A percentile compares a stretch with the other conserved stretches of the same genome.
These are phyloP conservation scores for Melinopterus prodromus DNA, from an alignment of 2,888 invertebrate species.

Conservation along the genomic window DNA sequence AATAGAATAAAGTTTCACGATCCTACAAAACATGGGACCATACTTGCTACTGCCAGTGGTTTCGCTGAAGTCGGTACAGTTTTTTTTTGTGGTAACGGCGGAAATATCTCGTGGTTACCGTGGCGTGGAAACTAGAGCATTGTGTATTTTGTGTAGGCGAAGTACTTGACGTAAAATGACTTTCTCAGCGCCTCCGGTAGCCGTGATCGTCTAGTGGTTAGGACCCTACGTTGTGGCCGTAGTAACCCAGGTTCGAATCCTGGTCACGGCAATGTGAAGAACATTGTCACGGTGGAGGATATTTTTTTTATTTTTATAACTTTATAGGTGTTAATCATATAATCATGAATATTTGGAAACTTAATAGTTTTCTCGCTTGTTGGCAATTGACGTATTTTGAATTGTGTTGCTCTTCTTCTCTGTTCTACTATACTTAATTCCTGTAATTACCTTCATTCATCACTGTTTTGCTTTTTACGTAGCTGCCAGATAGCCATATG, in stretches of 20 bases:
- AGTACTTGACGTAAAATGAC: neutral
- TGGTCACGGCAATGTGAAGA: constrained; percentile 69
- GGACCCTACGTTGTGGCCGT: constrained; percentile 81
- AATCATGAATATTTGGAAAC: no score
- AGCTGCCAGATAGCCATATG: no score
- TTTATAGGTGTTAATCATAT: neutral
- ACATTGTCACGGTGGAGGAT: constrained; percentile 29
- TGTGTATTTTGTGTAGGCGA: neutral
- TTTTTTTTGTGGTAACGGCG: neutral
- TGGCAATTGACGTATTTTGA: no score
- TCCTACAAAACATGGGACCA: no score
- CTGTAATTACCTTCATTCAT: no score
- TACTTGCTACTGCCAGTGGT: no score
- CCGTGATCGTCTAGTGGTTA: constrained; percentile 80
- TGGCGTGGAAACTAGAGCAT: neutral
- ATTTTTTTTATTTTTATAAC: neutral
- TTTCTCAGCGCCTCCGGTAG: constrained; percentile 49
- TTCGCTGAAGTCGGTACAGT: no score
- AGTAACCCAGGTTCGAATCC: constrained; percentile 82
- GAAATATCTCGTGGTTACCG: neutral
- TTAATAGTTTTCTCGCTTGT: no score
- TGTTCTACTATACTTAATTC: no score
- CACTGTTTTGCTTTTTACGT: no score
- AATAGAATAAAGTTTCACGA: no score
- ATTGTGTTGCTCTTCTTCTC: no score